Conservation (phyloP, 2,797 vertebrate species). For the Crax fasciolata region DNA sequence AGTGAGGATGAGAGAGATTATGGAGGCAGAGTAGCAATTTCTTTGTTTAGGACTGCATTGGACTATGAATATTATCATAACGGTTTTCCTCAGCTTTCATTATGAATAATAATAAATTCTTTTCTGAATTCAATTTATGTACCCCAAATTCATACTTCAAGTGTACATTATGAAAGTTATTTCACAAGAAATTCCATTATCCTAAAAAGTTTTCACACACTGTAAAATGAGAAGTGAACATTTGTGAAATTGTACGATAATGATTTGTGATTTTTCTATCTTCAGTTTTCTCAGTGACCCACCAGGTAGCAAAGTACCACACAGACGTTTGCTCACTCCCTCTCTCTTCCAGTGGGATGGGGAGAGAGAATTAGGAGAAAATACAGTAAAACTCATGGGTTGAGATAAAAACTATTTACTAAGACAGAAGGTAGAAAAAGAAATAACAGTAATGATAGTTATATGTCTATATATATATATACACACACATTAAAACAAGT, state of each 20-base stretch:
- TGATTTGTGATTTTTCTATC: not conserved
- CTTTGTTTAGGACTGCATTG: constrained; percentile 29
- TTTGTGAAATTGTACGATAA: not conserved
- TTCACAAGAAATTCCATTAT: not conserved
- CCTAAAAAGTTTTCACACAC: not conserved
- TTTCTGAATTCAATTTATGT: not conserved
- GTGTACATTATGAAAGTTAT: not conserved
- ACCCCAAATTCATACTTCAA: not conserved
- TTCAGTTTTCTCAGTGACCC: not conserved
- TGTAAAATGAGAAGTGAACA: not conserved
- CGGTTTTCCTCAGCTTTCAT: not conserved
- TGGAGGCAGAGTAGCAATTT: not conserved
- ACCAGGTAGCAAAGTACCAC: too few relatives aligned
- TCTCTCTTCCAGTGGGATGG: too few relatives aligned
- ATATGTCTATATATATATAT: too few relatives aligned
- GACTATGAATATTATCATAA: not conserved
- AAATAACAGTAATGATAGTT: too few relatives aligned
- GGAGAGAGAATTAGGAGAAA: too few relatives aligned
- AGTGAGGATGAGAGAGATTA: constrained; percentile 3
- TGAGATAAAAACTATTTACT: too few relatives aligned
- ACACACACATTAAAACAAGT: too few relatives aligned
- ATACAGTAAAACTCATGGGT: too few relatives aligned
- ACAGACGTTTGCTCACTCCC: too few relatives aligned
- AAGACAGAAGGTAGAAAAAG: too few relatives aligned
- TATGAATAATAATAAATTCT: not conserved